Evolutionary conservation across 2,888 invertebrate genomes (phyloP).

Genomic region (Watsonalla cultraria): DNA sequence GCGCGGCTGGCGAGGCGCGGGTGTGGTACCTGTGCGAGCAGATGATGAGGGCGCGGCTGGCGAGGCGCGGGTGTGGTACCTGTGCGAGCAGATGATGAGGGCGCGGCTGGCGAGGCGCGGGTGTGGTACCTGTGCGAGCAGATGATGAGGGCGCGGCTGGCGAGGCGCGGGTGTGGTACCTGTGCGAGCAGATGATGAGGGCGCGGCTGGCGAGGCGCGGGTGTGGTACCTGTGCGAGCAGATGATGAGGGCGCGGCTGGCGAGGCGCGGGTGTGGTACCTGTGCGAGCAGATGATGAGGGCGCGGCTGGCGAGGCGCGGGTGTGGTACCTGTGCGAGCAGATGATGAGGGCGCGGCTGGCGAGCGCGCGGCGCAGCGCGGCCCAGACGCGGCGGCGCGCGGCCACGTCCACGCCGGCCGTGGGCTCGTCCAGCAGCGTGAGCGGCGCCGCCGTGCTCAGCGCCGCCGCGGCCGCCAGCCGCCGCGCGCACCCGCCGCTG

Average conservation of each 20-base stretch:
- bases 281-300: background rate
- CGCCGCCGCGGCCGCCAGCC: constrained; percentile 47
- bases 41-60: constrained; percentile 78
- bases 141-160: no score
- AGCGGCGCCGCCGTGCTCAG: constrained; percentile 75
- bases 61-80: constrained; percentile 38
- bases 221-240: constrained; percentile 8
- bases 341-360: constrained; percentile 78
- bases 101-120: no score
- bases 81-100: no score
- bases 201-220: no score
- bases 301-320: background rate
- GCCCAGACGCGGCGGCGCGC: constrained; percentile 82
- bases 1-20: constrained; percentile 68
- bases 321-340: constrained; percentile 81
- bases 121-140: no score
- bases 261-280: no score
- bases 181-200: no score
- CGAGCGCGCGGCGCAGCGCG: constrained; percentile 71
- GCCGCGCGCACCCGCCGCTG: constrained; percentile 87
- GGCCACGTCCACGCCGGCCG: constrained; percentile 84
- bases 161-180: no score
- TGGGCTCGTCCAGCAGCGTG: constrained; percentile 87
- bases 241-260: background rate
- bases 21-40: constrained; percentile 81